phyloP scores from a whole-genome alignment of 2,797 vertebrate species.

The Acanthurus lineatus region DNA sequence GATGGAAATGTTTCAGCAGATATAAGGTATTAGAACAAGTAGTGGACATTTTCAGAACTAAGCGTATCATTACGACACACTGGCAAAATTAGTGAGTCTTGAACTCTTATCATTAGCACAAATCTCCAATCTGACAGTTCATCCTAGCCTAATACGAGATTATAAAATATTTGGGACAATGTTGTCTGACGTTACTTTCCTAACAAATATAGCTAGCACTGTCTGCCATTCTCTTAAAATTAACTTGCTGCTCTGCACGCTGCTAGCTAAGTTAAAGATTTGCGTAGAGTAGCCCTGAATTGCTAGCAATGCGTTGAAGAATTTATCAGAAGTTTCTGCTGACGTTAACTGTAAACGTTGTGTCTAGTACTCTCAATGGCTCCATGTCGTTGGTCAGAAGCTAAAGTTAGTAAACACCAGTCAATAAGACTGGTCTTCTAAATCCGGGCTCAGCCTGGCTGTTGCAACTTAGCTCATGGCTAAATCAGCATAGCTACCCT shows the following conservation, averaged over 20 bases:
- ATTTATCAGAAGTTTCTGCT: background rate
- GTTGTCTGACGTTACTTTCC: too few species aligned
- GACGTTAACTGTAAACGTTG: background rate
- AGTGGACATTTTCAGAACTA: too few species aligned
- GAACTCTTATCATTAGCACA: too few species aligned
- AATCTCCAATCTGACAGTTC: too few species aligned
- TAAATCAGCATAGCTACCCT: background rate
- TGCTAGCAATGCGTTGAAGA: background rate
- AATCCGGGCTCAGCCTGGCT: background rate
- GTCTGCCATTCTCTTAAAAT: background rate
- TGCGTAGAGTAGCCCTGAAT: background rate
- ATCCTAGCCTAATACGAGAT: too few species aligned
- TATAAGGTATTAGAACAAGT: background rate
- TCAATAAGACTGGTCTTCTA: background rate
- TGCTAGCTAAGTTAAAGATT: conserved; percentile 23
- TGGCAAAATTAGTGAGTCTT: too few species aligned
- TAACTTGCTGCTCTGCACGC: background rate
- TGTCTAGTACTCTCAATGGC: background rate
- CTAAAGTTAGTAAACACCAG: background rate
- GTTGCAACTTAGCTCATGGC: background rate
- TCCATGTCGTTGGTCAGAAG: too few species aligned
- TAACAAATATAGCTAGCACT: background rate
- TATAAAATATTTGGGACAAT: too few species aligned
- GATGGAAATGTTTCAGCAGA: background rate
- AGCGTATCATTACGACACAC: too few species aligned